A percentile compares a stretch with the other conserved stretches of the same genome.
phyloP scores from a whole-genome alignment of 1,140 invertebrate genomes.

The Tenebrio molitor region DNA sequence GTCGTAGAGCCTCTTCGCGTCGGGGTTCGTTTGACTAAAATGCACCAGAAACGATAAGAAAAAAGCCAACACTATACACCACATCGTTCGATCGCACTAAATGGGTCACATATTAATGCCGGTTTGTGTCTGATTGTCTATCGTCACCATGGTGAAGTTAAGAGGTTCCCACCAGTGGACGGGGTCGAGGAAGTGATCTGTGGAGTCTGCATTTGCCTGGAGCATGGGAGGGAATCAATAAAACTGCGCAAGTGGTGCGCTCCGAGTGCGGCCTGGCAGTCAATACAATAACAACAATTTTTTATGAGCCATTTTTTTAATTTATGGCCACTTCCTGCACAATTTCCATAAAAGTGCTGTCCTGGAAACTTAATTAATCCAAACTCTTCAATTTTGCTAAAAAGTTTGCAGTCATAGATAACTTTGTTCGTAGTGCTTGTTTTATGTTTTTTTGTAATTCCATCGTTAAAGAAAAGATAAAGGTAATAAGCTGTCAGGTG shows the following conservation, averaged over 20 bases:
- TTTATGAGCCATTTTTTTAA: constrained; percentile 3
- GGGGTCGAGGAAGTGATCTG: constrained; percentile 8
- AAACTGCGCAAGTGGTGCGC: constrained; percentile 33
- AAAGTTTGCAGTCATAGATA: no score
- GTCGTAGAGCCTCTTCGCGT: constrained; percentile 93
- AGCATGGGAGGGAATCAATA: constrained; percentile 26
- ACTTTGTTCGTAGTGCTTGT: no score
- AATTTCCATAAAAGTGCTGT: not conserved
- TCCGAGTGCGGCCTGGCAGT: not conserved
- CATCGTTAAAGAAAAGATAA: no score
- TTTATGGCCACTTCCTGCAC: not conserved
- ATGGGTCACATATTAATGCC: constrained; percentile 13
- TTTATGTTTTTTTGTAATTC: no score
- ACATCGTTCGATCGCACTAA: constrained; percentile 3
- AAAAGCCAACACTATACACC: constrained; percentile 28
- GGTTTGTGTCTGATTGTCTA: not conserved
- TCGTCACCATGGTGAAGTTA: constrained; percentile 4
- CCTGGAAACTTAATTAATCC: not conserved
- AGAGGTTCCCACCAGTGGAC: constrained; percentile 21
- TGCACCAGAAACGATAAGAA: constrained; percentile 48
- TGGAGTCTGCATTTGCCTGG: constrained; percentile 31
- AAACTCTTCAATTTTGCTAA: no score
- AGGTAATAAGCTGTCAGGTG: no score
- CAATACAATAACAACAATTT: constrained; percentile 3
- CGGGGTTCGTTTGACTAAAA: constrained; percentile 75